phyloP scores from a whole-genome alignment of 92 coral and sea anemone genomes.

The Palythoa grandis region DNA sequence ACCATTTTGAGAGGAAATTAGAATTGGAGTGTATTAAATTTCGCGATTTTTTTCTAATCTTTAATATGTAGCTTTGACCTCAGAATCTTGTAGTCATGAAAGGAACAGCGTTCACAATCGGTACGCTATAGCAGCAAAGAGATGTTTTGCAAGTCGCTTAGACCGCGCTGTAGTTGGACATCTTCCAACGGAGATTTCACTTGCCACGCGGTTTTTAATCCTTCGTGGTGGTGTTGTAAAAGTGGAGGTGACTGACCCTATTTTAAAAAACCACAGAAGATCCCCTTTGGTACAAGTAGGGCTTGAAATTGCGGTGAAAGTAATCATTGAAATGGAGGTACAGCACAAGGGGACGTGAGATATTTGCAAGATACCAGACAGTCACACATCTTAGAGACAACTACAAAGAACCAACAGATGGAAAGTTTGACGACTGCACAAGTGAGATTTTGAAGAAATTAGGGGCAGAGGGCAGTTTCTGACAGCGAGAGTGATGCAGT shows the following conservation, averaged over 20 bases:
- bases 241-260: neutral
- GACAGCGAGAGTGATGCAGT: no score
- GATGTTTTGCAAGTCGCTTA: no score
- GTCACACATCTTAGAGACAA: neutral
- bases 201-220: no score
- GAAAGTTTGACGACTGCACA: neutral
- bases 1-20: no score
- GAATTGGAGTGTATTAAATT: no score
- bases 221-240: neutral
- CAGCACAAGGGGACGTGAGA: neutral
- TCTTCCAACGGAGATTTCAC: no score
- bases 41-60: no score
- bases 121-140: no score
- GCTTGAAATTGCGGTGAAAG: neutral
- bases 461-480: neutral
- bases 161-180: no score
- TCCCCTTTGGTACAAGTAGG: neutral
- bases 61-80: no score
- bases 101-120: no score
- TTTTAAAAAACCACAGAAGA: neutral
- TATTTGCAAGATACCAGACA: neutral
- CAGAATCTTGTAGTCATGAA: no score
- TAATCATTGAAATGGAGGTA: neutral
- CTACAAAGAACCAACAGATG: neutral
- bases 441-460: neutral